Conservation (phyloP, 2,113 vertebrate genomes). For the Coracopsis vasa region DNA sequence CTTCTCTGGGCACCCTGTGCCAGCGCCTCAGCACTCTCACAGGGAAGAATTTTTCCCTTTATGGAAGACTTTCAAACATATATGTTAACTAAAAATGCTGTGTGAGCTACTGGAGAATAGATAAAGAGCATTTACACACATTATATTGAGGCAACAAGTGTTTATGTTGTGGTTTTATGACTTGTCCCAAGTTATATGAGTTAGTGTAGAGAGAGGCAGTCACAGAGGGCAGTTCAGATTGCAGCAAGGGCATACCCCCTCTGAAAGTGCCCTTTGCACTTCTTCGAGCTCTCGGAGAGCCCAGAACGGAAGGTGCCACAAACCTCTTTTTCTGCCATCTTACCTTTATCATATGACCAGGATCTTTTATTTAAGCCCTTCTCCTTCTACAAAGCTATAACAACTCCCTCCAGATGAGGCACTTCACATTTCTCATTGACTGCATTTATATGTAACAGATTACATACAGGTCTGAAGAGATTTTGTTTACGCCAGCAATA, state of each 20-base stretch:
- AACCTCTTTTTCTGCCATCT: background rate
- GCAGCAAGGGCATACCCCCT: background rate
- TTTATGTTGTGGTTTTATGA: background rate
- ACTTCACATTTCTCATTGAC: background rate
- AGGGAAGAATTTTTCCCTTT: background rate
- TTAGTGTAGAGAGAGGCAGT: background rate
- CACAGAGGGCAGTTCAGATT: background rate
- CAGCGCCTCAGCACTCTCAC: background rate
- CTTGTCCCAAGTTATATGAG: background rate
- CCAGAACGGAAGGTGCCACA: background rate
- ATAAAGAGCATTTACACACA: background rate
- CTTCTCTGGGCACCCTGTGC: background rate
- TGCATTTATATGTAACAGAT: background rate
- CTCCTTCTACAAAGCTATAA: background rate
- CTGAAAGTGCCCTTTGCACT: accelerated
- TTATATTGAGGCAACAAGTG: background rate
- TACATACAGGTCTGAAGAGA: background rate
- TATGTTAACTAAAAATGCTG: background rate
- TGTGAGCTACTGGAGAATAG: background rate
- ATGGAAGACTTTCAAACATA: background rate
- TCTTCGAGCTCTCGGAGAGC: background rate
- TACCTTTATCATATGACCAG: background rate
- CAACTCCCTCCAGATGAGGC: background rate
- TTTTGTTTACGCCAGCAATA: background rate
- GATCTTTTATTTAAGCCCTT: background rate